Evolutionary conservation across 2,888 invertebrate species (phyloP).

Genomic region (Nematopogon swammerdamellus): DNA sequence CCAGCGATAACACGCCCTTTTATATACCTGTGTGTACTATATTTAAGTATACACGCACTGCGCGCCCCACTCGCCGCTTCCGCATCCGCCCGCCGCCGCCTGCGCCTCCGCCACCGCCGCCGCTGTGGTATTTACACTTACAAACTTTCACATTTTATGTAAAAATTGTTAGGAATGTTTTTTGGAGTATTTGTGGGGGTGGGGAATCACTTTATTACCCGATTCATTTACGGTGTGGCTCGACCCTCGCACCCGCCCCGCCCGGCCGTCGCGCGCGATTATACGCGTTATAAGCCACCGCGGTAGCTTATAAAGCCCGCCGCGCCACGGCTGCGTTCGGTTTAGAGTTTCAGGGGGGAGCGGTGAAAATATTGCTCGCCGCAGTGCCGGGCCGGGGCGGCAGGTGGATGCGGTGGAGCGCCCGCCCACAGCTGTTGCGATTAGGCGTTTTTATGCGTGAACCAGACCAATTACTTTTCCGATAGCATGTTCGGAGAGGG

Average conservation of each 20-base stretch:
- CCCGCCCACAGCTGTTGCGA: conserved; percentile 25
- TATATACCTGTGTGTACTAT: conserved; percentile 16
- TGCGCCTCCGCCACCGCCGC: background rate
- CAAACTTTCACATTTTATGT: background rate
- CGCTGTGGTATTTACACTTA: background rate
- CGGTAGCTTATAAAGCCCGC: too few relatives aligned
- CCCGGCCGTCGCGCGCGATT: too few relatives aligned
- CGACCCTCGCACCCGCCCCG: too few relatives aligned
- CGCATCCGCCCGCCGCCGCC: background rate
- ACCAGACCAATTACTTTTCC: conserved; percentile 45
- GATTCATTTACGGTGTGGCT: too few relatives aligned
- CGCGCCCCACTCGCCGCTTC: background rate
- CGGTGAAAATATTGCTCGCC: too few relatives aligned
- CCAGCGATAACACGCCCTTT: conserved; percentile 37
- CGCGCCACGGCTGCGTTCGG: too few relatives aligned
- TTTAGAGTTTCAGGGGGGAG: too few relatives aligned
- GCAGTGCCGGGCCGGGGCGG: too few relatives aligned
- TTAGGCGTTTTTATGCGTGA: conserved; percentile 44
- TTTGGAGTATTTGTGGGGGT: background rate
- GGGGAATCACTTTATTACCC: too few relatives aligned
- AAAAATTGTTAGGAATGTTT: background rate
- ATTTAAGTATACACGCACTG: background rate
- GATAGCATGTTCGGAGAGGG: conserved; percentile 45
- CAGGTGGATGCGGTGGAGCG: too few relatives aligned
- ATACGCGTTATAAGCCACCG: too few relatives aligned